Evolutionary conservation across 2,113 vertebrate genomes (phyloP).

Genomic region (Euleptes europaea): DNA sequence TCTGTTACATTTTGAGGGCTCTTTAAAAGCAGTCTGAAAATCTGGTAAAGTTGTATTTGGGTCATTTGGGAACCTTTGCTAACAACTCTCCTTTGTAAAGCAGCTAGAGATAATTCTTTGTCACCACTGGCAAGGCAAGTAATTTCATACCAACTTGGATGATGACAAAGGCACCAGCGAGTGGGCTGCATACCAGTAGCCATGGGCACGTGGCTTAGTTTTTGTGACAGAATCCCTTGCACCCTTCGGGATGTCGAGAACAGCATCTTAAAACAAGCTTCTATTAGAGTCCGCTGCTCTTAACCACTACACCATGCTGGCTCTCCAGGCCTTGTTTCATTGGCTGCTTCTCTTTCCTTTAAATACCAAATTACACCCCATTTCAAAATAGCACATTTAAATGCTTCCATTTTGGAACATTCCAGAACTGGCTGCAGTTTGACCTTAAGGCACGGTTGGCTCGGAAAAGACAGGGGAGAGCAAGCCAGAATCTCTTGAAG

Average conservation of each 20-base stretch:
- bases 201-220: background rate
- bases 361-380: background rate
- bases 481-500: background rate
- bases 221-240: background rate
- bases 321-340: background rate
- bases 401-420: background rate
- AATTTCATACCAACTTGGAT: background rate
- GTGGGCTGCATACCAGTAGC: background rate
- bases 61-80: too few species aligned
- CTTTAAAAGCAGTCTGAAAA: too few species aligned
- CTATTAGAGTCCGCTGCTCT: too few species aligned
- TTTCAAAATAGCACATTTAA: conserved; percentile 8
- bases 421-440: background rate
- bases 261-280: background rate
- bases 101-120: background rate
- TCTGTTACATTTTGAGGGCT: too few species aligned
- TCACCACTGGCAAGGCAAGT: background rate
- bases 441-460: conserved; percentile 1
- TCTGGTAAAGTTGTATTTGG: too few species aligned
- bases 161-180: background rate
- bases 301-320: too few species aligned
- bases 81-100: too few species aligned
- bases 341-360: background rate
- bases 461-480: background rate
- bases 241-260: too few species aligned